phyloP scores from a whole-genome alignment of 2,888 invertebrate genomes.

The Pseudolycoriella hygida region DNA sequence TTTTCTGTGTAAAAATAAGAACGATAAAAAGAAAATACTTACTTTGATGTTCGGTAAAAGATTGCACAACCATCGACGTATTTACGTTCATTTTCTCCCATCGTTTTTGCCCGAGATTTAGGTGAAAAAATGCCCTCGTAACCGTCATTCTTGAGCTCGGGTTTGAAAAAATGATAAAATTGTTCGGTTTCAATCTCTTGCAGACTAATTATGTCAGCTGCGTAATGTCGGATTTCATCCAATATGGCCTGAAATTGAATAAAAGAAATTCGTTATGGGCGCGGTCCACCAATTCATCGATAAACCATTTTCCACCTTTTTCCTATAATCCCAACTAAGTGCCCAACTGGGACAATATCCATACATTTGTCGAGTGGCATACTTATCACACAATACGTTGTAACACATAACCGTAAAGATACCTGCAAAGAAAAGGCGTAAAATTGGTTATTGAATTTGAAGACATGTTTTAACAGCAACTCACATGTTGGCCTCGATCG shows the following conservation, averaged over 20 bases:
- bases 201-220: constrained; percentile 89
- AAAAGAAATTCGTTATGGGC: not conserved
- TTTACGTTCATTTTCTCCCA: constrained; percentile 91
- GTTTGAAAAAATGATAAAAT: constrained; percentile 91
- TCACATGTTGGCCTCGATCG: constrained; percentile 80
- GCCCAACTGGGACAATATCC: constrained; percentile 99
- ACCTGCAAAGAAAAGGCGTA: constrained; percentile 38
- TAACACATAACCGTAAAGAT: constrained; percentile 99
- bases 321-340: constrained; percentile 94
- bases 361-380: constrained; percentile 96
- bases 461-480: constrained; percentile 23
- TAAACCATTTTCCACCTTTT: constrained; percentile 40
- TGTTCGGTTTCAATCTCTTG: constrained; percentile 99
- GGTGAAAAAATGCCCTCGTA: constrained; percentile 95
- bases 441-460: not conserved
- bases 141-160: constrained; percentile 80
- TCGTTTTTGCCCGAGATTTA: constrained; percentile 95
- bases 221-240: constrained; percentile 89
- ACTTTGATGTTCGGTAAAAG: constrained; percentile 88
- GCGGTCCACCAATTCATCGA: not conserved
- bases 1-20: not conserved
- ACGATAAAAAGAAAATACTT: no score
- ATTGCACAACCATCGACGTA: constrained; percentile 99
- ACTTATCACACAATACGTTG: constrained; percentile 98
- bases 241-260: constrained; percentile 46